phyloP scores from a whole-genome alignment of 2,888 invertebrate species.

The Melinaea marsaeus region DNA sequence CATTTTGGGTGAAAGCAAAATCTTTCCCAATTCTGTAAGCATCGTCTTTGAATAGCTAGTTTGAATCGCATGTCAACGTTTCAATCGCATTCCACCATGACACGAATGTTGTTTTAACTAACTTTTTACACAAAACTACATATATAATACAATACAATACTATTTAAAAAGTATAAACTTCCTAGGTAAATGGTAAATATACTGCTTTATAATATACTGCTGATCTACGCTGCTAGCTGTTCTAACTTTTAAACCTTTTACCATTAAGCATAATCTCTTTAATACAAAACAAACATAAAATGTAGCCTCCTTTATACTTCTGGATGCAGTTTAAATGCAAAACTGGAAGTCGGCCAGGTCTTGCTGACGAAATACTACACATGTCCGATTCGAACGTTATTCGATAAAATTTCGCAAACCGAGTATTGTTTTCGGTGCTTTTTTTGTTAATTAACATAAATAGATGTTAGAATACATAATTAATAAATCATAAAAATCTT shows the following conservation, averaged over 20 bases:
- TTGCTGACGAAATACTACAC: constrained; percentile 31
- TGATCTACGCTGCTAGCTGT: not conserved
- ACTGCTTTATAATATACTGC: too few relatives aligned
- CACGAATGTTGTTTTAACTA: not conserved
- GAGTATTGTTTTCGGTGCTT: not conserved
- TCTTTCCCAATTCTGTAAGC: not conserved
- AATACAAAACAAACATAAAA: constrained; percentile 13
- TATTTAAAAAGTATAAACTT: too few relatives aligned
- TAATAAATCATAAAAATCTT: too few relatives aligned
- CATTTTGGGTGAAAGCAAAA: constrained; percentile 3
- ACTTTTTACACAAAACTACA: too few relatives aligned
- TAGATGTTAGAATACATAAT: too few relatives aligned
- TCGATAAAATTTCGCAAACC: constrained; percentile 23
- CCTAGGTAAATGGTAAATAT: too few relatives aligned
- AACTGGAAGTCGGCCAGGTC: constrained; percentile 39
- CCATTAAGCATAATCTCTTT: constrained; percentile 11
- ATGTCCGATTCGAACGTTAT: constrained; percentile 25
- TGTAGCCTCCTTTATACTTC: constrained; percentile 21
- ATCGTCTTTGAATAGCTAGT: not conserved
- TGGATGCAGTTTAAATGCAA: constrained; percentile 35
- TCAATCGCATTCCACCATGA: not conserved
- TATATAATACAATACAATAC: too few relatives aligned
- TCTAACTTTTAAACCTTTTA: not conserved
- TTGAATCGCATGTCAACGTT: constrained; percentile 1
- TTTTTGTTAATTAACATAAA: too few relatives aligned